Conservation (phyloP, 2,113 vertebrate genomes). For the Sylvilagus bachmani region DNA sequence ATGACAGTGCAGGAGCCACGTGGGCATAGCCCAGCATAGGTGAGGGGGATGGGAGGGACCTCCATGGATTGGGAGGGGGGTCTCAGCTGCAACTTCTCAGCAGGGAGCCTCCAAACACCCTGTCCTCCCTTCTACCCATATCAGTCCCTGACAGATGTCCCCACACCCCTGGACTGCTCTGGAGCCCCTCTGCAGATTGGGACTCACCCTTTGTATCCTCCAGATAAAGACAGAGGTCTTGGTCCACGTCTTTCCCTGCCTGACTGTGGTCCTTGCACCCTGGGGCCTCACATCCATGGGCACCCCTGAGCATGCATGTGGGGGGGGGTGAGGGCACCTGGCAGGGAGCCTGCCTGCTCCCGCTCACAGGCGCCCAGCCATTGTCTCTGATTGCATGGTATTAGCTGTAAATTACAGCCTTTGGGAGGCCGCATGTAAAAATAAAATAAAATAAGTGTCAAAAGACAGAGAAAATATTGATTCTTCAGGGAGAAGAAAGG, state of each 20-base stretch:
- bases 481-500: conserved; percentile 82
- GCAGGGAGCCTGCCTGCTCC: conserved; percentile 86
- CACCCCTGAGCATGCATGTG: conserved; percentile 18
- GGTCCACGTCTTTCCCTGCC: background rate
- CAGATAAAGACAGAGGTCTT: background rate
- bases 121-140: background rate
- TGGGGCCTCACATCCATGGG: conserved; percentile 18
- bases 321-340: conserved; percentile 71
- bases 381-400: conserved; percentile 90
- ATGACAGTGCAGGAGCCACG: conserved; percentile 82
- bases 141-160: background rate
- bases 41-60: background rate
- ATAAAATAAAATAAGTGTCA: conserved; percentile 89
- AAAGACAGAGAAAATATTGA: conserved; percentile 91
- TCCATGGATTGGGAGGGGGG: background rate
- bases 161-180: background rate
- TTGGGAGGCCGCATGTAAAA: conserved; percentile 89
- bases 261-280: background rate
- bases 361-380: conserved; percentile 84
- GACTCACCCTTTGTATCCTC: background rate
- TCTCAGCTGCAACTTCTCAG: background rate
- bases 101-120: background rate
- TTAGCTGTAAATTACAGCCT: conserved; percentile 90
- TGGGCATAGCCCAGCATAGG: background rate
- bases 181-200: background rate